phyloP scores from a whole-genome alignment of 2,113 vertebrate species.

The Colius striatus region DNA sequence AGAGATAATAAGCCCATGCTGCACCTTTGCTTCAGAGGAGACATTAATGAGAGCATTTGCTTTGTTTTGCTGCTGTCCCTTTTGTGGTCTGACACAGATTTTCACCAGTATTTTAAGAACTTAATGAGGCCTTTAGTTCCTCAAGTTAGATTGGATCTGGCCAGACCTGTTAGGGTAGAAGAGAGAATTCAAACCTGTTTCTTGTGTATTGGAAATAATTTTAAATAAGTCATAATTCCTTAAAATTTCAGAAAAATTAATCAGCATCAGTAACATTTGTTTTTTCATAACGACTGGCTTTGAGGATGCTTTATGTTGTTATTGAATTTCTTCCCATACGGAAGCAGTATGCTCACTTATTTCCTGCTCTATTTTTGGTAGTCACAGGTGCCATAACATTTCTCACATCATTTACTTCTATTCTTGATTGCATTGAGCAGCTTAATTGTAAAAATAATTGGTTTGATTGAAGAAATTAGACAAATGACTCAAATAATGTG shows the following conservation, averaged over 20 bases:
- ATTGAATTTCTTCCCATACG: neutral
- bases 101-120: neutral
- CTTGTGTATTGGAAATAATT: neutral
- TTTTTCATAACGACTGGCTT: neutral
- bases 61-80: neutral
- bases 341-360: neutral
- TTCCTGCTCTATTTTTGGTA: constrained; percentile 1
- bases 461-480: constrained; percentile 42
- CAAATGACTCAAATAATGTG: neutral
- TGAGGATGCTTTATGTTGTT: neutral
- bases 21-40: neutral
- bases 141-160: neutral
- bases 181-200: neutral
- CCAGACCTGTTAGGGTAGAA: neutral
- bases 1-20: neutral
- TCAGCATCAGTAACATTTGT: neutral
- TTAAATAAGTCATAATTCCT: neutral
- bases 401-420: constrained; percentile 21
- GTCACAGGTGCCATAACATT: neutral
- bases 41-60: neutral
- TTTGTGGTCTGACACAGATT: neutral
- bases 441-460: constrained; percentile 44
- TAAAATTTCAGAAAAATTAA: neutral
- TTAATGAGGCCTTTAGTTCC: neutral
- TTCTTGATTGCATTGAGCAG: constrained; percentile 26